Evolutionary conservation across 1,140 invertebrate genomes (phyloP).

Genomic region (Trinorchestia longiramus): DNA sequence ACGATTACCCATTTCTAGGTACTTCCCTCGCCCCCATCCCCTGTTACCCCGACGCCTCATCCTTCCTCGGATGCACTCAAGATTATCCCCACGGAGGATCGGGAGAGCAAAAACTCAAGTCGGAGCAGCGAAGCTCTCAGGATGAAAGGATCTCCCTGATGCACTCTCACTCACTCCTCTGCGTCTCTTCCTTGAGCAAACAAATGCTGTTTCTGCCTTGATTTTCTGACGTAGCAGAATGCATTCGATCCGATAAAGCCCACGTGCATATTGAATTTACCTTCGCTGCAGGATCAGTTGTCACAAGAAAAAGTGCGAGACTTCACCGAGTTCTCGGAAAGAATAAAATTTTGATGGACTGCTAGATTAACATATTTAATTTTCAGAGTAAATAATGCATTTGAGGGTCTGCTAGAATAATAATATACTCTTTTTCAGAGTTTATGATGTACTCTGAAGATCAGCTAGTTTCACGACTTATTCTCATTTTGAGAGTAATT

Average conservation of each 20-base stretch:
- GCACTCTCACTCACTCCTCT: not conserved
- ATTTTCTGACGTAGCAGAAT: not conserved
- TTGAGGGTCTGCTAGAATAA: too few relatives aligned
- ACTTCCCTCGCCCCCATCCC: not conserved
- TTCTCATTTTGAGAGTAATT: too few relatives aligned
- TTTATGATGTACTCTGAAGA: too few relatives aligned
- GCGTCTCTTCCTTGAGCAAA: not conserved
- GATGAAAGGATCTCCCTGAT: not conserved
- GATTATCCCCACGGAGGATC: not conserved
- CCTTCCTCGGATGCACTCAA: not conserved
- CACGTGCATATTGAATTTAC: not conserved
- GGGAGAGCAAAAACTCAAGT: not conserved
- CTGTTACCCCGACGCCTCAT: not conserved
- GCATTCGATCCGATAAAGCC: not conserved
- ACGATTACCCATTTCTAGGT: not conserved
- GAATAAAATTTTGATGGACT: too few relatives aligned
- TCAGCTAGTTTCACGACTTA: too few relatives aligned
- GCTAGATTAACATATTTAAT: too few relatives aligned
- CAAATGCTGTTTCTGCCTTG: not conserved
- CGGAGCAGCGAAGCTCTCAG: not conserved
- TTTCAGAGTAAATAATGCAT: too few relatives aligned
- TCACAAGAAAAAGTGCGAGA: too few relatives aligned
- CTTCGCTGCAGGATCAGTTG: not conserved
- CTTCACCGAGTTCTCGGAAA: too few relatives aligned
- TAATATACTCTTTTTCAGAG: too few relatives aligned